A percentile compares a stretch with the other conserved stretches of the same genome.
Conservation (phyloP, 2,888 invertebrate genomes). For the Lepeophtheirus nordmannii region DNA sequence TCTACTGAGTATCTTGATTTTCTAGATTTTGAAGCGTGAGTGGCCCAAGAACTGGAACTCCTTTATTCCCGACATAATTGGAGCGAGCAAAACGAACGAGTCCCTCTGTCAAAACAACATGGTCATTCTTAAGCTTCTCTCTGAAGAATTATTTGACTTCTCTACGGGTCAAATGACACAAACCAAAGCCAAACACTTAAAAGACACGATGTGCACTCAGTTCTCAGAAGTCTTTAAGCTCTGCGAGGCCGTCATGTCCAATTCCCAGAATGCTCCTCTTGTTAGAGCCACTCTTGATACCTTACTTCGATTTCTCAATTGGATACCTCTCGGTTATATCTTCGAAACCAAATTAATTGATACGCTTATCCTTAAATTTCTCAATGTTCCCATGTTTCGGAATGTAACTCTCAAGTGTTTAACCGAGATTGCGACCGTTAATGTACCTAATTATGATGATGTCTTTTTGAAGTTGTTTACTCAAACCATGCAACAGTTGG, state of each 20-base stretch:
- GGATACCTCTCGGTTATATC: constrained; percentile 99
- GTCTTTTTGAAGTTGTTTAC: constrained; percentile 50
- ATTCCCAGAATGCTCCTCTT: constrained; percentile 88
- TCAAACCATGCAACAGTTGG: constrained; percentile 24
- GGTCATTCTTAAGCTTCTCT: constrained; percentile 88
- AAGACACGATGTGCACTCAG: constrained; percentile 98
- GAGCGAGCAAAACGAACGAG: constrained; percentile 96
- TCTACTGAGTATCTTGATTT: too few relatives aligned
- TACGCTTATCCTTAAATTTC: constrained; percentile 85
- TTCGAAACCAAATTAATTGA: constrained; percentile 95
- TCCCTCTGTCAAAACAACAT: constrained; percentile 99
- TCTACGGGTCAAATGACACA: constrained; percentile 95
- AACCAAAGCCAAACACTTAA: constrained; percentile 94
- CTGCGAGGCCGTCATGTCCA: constrained; percentile 93
- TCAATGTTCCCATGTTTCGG: constrained; percentile 91
- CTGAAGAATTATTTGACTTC: constrained; percentile 96
- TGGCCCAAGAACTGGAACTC: constrained; percentile 99
- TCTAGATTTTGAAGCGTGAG: constrained; percentile 62
- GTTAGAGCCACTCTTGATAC: constrained; percentile 94
- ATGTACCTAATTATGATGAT: constrained; percentile 69
- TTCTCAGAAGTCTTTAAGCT: constrained; percentile 96
- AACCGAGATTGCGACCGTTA: constrained; percentile 90
- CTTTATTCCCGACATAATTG: constrained; percentile 97
- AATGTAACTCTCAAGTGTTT: constrained; percentile 96
- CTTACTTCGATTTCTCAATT: constrained; percentile 84